phyloP scores from a whole-genome alignment of 2,797 vertebrate species.

The Agapornis canus region DNA sequence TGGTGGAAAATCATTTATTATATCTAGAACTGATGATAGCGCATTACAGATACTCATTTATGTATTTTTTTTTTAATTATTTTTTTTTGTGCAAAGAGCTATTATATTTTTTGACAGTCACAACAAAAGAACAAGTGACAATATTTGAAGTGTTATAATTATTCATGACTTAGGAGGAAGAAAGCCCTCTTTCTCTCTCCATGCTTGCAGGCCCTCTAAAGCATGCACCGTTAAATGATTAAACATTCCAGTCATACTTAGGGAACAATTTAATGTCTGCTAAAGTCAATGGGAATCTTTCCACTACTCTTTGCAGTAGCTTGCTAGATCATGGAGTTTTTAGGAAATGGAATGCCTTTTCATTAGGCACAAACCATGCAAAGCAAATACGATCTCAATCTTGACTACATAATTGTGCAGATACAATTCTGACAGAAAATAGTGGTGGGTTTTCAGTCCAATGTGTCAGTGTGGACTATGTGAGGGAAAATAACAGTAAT shows the following conservation, averaged over 20 bases:
- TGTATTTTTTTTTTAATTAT: neutral
- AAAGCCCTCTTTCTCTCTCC: neutral
- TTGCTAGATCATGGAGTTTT: neutral
- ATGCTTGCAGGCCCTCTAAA: fast-evolving
- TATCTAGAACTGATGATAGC: neutral
- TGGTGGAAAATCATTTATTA: neutral
- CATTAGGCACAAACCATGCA: neutral
- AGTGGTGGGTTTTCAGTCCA: neutral
- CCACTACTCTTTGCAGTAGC: neutral
- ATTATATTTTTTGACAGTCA: neutral
- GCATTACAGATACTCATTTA: neutral
- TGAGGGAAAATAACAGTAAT: neutral
- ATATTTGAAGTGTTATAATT: conserved; percentile 9
- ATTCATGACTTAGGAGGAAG: neutral
- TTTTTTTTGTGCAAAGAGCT: neutral
- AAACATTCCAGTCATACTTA: neutral
- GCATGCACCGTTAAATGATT: neutral
- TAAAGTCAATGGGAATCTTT: neutral
- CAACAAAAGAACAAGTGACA: neutral
- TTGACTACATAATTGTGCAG: neutral
- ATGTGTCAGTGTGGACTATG: neutral
- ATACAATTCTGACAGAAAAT: neutral
- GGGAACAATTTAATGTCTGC: neutral
- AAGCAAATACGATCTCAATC: neutral
- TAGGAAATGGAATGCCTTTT: neutral